Conservation (phyloP, 1,140 invertebrate genomes). For the Aradophagus sp. region DNA sequence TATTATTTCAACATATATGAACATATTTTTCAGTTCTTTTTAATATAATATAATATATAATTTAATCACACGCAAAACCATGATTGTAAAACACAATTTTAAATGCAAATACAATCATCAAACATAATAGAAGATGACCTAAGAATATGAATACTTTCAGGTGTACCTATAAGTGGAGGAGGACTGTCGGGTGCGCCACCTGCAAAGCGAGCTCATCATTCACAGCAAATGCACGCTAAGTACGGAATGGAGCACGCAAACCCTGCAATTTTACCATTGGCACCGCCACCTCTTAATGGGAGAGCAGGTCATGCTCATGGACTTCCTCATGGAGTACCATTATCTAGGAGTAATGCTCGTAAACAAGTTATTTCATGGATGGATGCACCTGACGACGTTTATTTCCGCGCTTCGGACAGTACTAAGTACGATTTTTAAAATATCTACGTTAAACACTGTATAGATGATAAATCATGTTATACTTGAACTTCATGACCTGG, state of each 20-base stretch:
- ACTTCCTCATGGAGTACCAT: conserved; percentile 68
- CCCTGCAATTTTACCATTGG: conserved; percentile 65
- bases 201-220: conserved; percentile 81
- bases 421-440: conserved; percentile 88
- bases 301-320: conserved; percentile 67
- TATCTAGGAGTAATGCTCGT: conserved; percentile 79
- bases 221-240: conserved; percentile 68
- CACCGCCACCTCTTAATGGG: conserved; percentile 68
- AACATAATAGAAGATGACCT: no score
- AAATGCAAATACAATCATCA: no score
- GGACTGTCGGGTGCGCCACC: conserved; percentile 79
- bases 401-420: conserved; percentile 91
- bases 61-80: no score
- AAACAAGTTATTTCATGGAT: conserved; percentile 98
- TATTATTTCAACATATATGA: no score
- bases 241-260: conserved; percentile 65
- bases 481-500: not conserved
- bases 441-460: no score
- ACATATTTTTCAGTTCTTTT: no score
- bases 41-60: no score
- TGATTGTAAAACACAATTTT: no score
- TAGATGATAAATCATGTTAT: no score
- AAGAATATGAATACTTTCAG: no score
- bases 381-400: conserved; percentile 97
- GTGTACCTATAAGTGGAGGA: conserved; percentile 66